A percentile compares a stretch with the other conserved stretches of the same genome.
phyloP scores from a whole-genome alignment of 1,140 invertebrate genomes.

The Drosophila carrolli region DNA sequence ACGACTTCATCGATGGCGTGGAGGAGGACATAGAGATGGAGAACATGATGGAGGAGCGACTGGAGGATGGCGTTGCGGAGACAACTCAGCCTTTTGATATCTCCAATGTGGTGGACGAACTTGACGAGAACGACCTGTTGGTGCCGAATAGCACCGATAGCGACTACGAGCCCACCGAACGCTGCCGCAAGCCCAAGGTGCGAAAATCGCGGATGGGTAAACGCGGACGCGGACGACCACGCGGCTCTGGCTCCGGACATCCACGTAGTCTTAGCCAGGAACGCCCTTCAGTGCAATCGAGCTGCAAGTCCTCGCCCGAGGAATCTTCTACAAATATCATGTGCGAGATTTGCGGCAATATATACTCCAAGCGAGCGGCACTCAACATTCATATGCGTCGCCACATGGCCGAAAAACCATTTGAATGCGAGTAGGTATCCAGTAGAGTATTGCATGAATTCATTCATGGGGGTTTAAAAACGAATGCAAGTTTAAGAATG shows the following conservation, averaged over 20 bases:
- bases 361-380: slow-evolving; percentile 72
- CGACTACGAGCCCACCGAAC: slow-evolving; percentile 62
- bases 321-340: slow-evolving; percentile 72
- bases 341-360: slow-evolving; percentile 81
- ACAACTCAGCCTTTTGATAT: slow-evolving; percentile 39
- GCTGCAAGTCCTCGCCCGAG: slow-evolving; percentile 41
- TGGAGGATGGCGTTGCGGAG: slow-evolving; percentile 59
- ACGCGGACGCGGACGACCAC: slow-evolving; percentile 60
- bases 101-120: slow-evolving; percentile 39
- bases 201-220: slow-evolving; percentile 50
- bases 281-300: slow-evolving; percentile 8
- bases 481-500: too few species aligned
- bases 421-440: slow-evolving; percentile 75
- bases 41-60: slow-evolving; percentile 59
- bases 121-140: slow-evolving; percentile 53
- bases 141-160: slow-evolving; percentile 57
- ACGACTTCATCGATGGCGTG: slow-evolving; percentile 69
- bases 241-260: slow-evolving; percentile 7
- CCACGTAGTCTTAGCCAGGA: background rate
- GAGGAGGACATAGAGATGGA: slow-evolving; percentile 73
- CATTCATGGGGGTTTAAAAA: too few species aligned
- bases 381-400: slow-evolving; percentile 82
- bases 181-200: slow-evolving; percentile 45
- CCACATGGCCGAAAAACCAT: slow-evolving; percentile 77
- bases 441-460: too few species aligned